Percentiles rank a stretch among this genome's conserved stretches.
These are phyloP conservation scores for Chaetodon trifasciatus DNA, from an alignment of 2,797 vertebrate species.

Conservation along the genomic window DNA sequence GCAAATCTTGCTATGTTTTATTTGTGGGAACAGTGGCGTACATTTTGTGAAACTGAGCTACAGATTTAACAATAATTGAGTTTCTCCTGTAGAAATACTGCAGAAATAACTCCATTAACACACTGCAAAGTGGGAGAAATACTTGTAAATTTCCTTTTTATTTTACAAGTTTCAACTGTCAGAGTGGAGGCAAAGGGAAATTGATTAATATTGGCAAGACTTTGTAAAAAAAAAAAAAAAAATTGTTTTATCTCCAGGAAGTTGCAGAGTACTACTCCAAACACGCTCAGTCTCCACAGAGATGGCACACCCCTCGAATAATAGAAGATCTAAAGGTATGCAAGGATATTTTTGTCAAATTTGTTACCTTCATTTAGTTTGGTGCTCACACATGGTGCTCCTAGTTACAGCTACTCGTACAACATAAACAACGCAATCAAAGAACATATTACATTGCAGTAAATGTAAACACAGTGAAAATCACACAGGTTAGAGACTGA, in stretches of 20 bases:
- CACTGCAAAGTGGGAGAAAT: neutral
- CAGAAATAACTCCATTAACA: neutral
- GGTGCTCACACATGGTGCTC: too few species aligned
- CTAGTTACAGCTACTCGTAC: neutral
- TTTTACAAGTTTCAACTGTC: neutral
- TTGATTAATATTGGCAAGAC: neutral
- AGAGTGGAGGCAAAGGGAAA: neutral
- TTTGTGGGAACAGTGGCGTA: neutral
- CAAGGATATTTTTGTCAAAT: neutral
- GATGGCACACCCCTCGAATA: slow-evolving; percentile 89
- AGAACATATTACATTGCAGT: neutral
- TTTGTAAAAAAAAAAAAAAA: neutral
- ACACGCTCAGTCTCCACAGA: slow-evolving; percentile 82
- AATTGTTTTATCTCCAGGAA: slow-evolving; percentile 82
- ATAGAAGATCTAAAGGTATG: slow-evolving; percentile 92
- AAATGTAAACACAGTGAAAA: neutral
- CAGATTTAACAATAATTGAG: neutral
- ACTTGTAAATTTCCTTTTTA: neutral
- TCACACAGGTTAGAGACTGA: neutral
- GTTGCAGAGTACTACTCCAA: slow-evolving; percentile 87
- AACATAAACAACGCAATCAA: neutral
- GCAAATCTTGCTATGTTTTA: neutral
- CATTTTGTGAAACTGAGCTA: neutral
- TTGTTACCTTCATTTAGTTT: neutral
- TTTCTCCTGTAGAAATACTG: neutral